These are phyloP conservation scores for Ephydatia muelleri DNA, from an alignment of 37 sponge, comb jelly and placozoan species.

Conservation along the genomic window DNA sequence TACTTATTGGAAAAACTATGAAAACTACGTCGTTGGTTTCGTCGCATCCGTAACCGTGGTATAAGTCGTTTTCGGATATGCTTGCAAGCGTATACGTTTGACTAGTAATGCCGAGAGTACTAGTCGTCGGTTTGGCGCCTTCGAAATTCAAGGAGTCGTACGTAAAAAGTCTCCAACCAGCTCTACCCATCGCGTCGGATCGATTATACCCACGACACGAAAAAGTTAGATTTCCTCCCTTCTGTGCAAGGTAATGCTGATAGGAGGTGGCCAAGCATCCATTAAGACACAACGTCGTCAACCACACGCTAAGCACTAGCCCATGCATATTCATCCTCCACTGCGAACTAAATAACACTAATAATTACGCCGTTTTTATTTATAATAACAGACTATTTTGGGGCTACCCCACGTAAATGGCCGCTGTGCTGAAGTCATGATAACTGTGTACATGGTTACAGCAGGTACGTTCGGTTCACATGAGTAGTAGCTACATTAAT, in stretches of 20 bases:
- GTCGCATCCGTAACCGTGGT: neutral
- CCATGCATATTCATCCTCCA: neutral
- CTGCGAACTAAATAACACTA: neutral
- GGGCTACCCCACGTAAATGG: neutral
- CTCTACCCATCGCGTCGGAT: too few relatives aligned
- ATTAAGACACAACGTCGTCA: neutral
- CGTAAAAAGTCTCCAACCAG: too few relatives aligned
- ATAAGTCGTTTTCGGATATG: neutral
- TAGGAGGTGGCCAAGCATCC: neutral
- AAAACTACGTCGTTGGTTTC: neutral
- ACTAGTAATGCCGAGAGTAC: neutral
- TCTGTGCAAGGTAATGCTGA: neutral
- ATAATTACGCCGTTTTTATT: neutral
- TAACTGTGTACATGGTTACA: neutral
- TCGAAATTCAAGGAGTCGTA: too few relatives aligned
- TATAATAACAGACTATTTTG: neutral
- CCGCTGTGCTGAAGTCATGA: neutral
- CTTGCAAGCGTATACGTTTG: neutral
- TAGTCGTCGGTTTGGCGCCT: too few relatives aligned
- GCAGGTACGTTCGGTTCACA: neutral
- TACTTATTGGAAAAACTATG: neutral
- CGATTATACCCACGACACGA: neutral
- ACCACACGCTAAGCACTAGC: neutral
- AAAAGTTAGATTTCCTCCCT: neutral
- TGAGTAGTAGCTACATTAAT: neutral